phyloP scores from a whole-genome alignment of 2,797 vertebrate species.

The Clarias platycephalus region DNA sequence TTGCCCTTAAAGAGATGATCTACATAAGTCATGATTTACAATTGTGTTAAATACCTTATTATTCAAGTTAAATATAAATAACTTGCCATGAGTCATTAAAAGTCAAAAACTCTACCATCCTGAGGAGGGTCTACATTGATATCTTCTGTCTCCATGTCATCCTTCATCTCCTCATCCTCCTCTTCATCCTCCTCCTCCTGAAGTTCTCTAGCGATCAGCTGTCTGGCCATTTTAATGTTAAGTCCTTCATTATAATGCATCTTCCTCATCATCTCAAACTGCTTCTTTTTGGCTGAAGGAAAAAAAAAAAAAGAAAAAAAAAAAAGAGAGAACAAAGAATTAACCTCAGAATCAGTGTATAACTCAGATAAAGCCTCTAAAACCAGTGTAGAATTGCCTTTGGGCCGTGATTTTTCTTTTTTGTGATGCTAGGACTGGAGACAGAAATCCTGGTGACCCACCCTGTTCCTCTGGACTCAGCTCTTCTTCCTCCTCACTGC shows the following conservation, averaged over 20 bases:
- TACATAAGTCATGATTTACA: not conserved
- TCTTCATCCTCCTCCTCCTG: constrained; percentile 74
- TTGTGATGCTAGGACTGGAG: not conserved
- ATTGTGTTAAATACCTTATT: not conserved
- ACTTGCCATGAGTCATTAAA: not conserved
- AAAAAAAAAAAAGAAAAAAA: no score
- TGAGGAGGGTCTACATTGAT: constrained; percentile 81
- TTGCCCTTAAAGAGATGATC: not conserved
- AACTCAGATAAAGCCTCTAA: not conserved
- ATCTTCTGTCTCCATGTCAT: constrained; percentile 81
- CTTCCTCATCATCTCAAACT: constrained; percentile 97
- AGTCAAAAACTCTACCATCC: constrained; percentile 64
- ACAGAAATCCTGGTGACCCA: constrained; percentile 52
- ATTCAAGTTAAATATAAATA: not conserved
- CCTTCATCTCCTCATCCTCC: constrained; percentile 82
- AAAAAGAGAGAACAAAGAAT: constrained; percentile 4
- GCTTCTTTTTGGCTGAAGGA: constrained; percentile 85
- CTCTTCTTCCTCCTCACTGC: constrained; percentile 89
- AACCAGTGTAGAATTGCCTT: not conserved
- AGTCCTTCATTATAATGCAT: constrained; percentile 97
- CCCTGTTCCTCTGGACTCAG: constrained; percentile 90
- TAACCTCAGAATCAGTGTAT: not conserved
- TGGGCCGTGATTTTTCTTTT: no score
- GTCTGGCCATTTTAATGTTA: constrained; percentile 93
- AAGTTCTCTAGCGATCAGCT: constrained; percentile 92